Percentiles rank a stretch among this genome's conserved stretches.
Conservation (phyloP, 2,797 vertebrate genomes). For the Lutjanus argentimaculatus region DNA sequence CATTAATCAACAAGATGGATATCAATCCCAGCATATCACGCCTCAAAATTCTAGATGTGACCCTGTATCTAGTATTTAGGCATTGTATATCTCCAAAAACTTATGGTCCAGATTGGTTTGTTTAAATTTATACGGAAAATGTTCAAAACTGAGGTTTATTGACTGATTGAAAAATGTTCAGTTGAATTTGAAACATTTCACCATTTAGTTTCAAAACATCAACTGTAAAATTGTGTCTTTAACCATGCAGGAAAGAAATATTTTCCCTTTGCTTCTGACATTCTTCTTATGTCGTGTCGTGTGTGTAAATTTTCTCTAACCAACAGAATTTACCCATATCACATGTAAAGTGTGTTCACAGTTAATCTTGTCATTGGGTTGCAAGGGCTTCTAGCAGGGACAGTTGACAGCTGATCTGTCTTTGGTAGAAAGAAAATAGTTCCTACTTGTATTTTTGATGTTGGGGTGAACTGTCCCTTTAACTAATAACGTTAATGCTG, state of each 20-base stretch:
- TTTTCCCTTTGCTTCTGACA: too few relatives aligned
- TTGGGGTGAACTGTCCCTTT: not conserved
- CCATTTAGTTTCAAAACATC: not conserved
- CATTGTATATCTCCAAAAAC: too few relatives aligned
- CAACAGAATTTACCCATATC: not conserved
- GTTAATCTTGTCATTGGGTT: not conserved
- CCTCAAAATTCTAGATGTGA: too few relatives aligned
- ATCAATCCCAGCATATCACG: not conserved
- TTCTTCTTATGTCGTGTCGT: not conserved
- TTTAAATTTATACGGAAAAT: too few relatives aligned
- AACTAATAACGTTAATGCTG: not conserved
- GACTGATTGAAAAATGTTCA: too few relatives aligned
- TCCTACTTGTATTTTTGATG: too few relatives aligned
- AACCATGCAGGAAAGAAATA: not conserved
- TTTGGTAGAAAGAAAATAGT: too few relatives aligned
- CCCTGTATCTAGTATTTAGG: too few relatives aligned
- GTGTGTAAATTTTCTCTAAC: not conserved
- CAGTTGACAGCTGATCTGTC: too few relatives aligned
- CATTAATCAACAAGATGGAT: not conserved
- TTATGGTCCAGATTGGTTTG: too few relatives aligned
- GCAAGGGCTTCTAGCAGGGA: not conserved
- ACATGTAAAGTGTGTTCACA: not conserved
- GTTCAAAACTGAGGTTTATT: too few relatives aligned
- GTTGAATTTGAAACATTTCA: too few relatives aligned
- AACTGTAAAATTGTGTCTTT: not conserved